Evolutionary conservation across 2,888 invertebrate species (phyloP).

Genomic region (Leucoptera coffeella): DNA sequence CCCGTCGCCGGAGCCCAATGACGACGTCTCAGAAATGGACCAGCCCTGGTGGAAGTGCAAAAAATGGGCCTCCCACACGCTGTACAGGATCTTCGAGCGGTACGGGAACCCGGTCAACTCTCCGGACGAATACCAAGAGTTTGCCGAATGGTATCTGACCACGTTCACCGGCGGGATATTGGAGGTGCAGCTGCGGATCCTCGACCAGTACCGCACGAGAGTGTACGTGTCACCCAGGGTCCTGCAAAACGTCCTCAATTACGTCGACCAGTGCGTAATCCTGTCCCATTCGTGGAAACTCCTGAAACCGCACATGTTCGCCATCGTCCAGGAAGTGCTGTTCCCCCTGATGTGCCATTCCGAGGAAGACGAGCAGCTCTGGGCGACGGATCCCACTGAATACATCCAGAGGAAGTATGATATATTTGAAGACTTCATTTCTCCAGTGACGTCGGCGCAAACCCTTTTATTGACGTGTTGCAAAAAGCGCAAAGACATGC

Average conservation of each 20-base stretch:
- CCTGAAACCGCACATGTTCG: conserved; percentile 91
- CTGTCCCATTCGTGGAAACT: conserved; percentile 95
- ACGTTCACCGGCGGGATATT: conserved; percentile 87
- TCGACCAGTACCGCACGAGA: conserved; percentile 77
- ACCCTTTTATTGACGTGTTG: conserved; percentile 82
- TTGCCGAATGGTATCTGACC: conserved; percentile 92
- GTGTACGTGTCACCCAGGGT: conserved; percentile 87
- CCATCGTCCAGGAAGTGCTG: conserved; percentile 88
- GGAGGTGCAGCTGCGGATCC: conserved; percentile 75
- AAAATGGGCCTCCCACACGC: conserved; percentile 95
- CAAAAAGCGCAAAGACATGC: conserved; percentile 90
- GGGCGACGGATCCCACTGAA: conserved; percentile 94
- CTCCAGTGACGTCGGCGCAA: conserved; percentile 92
- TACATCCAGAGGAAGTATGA: conserved; percentile 96
- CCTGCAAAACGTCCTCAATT: conserved; percentile 87
- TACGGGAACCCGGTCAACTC: conserved; percentile 96
- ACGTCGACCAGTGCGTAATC: conserved; percentile 81
- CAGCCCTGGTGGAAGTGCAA: conserved; percentile 98
- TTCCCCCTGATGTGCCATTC: conserved; percentile 96
- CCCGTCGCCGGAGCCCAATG: conserved; percentile 69
- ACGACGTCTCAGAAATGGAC: conserved; percentile 86
- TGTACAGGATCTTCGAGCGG: conserved; percentile 92
- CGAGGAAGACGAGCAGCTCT: conserved; percentile 89
- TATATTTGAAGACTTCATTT: conserved; percentile 94
- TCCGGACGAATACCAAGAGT: conserved; percentile 85